Conservation (phyloP, 2,113 vertebrate genomes). For the human region DNA sequence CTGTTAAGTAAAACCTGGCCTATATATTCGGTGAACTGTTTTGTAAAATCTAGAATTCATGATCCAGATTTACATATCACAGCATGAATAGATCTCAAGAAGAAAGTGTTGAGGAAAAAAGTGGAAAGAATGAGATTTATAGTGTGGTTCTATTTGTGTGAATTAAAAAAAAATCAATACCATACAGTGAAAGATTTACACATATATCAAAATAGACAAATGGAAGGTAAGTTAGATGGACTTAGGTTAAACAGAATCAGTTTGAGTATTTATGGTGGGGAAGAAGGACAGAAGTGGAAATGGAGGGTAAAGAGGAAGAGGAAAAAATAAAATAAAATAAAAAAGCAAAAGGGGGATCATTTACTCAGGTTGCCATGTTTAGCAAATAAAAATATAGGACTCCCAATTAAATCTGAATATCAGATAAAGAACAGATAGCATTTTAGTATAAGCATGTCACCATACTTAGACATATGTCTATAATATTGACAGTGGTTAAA, state of each 20-base stretch:
- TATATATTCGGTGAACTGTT: neutral
- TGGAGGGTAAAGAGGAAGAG: neutral
- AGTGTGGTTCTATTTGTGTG: neutral
- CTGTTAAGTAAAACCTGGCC: neutral
- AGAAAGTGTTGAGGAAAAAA: neutral
- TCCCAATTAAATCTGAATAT: neutral
- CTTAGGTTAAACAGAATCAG: neutral
- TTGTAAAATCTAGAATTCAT: neutral
- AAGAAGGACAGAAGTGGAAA: neutral
- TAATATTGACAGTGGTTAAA: neutral
- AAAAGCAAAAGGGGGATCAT: neutral
- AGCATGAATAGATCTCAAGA: neutral
- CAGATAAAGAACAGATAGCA: neutral
- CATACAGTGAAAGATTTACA: neutral
- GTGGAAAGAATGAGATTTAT: neutral
- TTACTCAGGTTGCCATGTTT: neutral
- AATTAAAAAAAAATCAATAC: neutral
- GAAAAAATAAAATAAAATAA: neutral
- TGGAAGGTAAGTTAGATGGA: neutral
- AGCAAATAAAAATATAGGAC: neutral
- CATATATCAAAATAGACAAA: neutral
- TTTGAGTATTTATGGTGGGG: neutral
- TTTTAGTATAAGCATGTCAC: neutral
- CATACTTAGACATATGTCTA: neutral
- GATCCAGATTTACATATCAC: neutral